A percentile compares a stretch with the other conserved stretches of the same genome.
phyloP scores from a whole-genome alignment of 1,140 invertebrate species.

The Pseudomyrmex gracilis region DNA sequence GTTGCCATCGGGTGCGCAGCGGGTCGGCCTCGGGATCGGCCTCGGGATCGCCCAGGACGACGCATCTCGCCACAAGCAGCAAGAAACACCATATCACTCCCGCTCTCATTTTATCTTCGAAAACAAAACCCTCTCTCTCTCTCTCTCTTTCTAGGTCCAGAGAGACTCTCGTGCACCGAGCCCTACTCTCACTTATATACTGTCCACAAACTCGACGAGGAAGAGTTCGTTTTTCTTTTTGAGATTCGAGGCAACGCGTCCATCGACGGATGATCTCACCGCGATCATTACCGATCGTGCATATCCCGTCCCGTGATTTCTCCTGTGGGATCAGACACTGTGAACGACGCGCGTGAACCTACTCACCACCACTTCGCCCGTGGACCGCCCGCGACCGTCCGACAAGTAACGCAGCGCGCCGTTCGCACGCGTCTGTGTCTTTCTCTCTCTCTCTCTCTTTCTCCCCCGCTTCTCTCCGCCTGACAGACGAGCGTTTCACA shows the following conservation, averaged over 20 bases:
- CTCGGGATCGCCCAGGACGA: constrained; percentile 75
- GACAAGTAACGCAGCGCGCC: constrained; percentile 31
- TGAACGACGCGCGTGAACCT: not conserved
- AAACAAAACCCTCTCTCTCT: not conserved
- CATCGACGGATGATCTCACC: constrained; percentile 19
- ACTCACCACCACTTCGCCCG: not conserved
- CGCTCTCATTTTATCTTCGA: constrained; percentile 24
- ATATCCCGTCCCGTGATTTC: constrained; percentile 15
- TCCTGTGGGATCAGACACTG: constrained; percentile 21
- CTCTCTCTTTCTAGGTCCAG: not conserved
- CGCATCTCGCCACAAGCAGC: constrained; percentile 46
- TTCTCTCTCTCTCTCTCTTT: not conserved
- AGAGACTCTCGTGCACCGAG: no score
- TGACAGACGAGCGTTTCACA: no score
- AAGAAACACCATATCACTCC: constrained; percentile 8
- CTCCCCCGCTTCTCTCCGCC: not conserved
- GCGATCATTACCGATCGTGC: constrained; percentile 30
- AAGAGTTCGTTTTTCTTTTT: not conserved
- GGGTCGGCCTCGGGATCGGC: constrained; percentile 78
- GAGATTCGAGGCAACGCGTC: constrained; percentile 21
- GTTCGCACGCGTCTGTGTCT: not conserved
- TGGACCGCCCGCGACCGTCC: not conserved
- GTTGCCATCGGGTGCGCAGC: constrained; percentile 65
- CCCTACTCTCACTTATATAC: not conserved
- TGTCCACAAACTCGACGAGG: not conserved